Percentiles rank a stretch among this genome's conserved stretches.
Conservation (phyloP, 2,888 invertebrate genomes). For the Horisme vitalbata region DNA sequence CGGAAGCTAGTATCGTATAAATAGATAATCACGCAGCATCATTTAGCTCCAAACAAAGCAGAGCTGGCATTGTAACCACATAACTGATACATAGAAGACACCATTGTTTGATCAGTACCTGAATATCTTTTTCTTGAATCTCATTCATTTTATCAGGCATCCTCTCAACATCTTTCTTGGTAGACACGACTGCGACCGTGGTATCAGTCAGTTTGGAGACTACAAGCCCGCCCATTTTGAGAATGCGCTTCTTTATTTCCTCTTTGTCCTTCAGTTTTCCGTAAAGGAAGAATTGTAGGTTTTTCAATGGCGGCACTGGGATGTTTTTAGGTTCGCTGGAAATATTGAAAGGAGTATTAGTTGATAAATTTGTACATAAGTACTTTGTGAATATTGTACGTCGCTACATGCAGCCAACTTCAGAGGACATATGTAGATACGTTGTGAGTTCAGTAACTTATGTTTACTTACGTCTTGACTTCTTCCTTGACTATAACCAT, state of each 20-base stretch:
- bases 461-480: conserved; percentile 34
- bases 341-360: conserved; percentile 9
- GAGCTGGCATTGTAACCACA: too few relatives aligned
- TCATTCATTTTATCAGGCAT: conserved; percentile 85
- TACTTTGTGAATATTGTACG: too few relatives aligned
- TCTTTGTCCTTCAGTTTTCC: conserved; percentile 84
- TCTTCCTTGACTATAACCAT: conserved; percentile 75
- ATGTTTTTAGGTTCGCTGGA: conserved; percentile 85
- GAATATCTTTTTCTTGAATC: conserved; percentile 87
- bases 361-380: too few relatives aligned
- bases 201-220: conserved; percentile 84
- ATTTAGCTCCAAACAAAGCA: too few relatives aligned
- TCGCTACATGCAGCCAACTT: too few relatives aligned
- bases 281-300: conserved; percentile 89
- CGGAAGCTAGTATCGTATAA: too few relatives aligned
- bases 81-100: too few relatives aligned
- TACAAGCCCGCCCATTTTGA: conserved; percentile 90
- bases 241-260: conserved; percentile 86
- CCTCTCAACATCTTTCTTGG: conserved; percentile 86
- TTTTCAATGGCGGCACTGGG: conserved; percentile 87
- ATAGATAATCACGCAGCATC: too few relatives aligned
- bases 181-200: conserved; percentile 90
- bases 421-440: too few relatives aligned
- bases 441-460: too few relatives aligned
- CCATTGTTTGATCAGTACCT: too few relatives aligned